Evolutionary conservation across 2,797 vertebrate genomes (phyloP).

Genomic region (Myiothlypis coronata): DNA sequence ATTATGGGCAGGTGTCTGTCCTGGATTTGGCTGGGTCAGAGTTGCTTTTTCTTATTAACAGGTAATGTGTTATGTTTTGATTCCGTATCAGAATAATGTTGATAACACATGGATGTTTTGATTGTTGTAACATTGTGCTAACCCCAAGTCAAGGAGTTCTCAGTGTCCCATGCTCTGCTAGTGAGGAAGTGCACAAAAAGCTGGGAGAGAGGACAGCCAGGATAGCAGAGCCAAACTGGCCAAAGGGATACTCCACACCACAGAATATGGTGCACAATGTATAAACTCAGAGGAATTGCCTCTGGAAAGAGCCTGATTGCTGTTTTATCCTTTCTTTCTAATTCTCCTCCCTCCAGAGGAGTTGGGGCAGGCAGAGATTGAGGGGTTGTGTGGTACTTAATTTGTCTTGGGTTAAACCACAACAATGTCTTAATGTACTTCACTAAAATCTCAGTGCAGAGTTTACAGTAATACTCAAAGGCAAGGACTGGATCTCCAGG

Average conservation of each 20-base stretch:
- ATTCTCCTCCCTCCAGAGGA: background rate
- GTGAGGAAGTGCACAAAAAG: background rate
- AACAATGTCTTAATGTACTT: background rate
- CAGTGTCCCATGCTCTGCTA: background rate
- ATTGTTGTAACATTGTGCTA: background rate
- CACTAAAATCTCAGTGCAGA: background rate
- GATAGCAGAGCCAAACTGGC: background rate
- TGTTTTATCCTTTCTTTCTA: background rate
- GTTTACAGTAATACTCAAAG: background rate
- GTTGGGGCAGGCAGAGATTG: background rate
- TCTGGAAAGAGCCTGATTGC: background rate
- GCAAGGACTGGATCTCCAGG: background rate
- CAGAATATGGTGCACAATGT: background rate
- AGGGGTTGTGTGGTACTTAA: background rate
- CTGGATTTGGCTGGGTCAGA: background rate
- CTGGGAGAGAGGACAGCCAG: accelerated
- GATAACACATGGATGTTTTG: background rate
- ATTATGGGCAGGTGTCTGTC: background rate
- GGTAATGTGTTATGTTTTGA: background rate
- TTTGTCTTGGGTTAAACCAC: background rate
- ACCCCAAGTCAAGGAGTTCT: background rate
- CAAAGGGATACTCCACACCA: background rate
- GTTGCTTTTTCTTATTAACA: background rate
- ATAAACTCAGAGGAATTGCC: accelerated
- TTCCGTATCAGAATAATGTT: background rate